phyloP scores from a whole-genome alignment of 2,797 vertebrate species.

The Syngnathus acus region DNA sequence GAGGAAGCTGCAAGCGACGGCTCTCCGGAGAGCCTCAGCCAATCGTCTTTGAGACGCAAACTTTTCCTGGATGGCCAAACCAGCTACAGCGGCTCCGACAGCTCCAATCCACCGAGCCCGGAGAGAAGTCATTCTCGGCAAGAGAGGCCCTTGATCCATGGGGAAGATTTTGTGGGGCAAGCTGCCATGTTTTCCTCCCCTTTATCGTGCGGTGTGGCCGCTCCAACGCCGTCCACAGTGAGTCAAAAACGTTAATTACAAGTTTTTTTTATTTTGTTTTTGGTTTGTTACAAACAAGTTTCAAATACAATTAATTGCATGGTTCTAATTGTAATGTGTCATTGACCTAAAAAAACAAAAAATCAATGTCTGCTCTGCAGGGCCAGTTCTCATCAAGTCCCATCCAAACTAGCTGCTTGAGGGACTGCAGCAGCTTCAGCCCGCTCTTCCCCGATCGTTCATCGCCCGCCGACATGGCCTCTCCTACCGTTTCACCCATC shows the following conservation, averaged over 20 bases:
- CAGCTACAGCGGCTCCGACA: slow-evolving; percentile 74
- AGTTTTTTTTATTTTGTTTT: neutral
- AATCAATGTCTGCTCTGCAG: slow-evolving; percentile 47
- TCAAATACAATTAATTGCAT: no score
- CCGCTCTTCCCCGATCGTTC: slow-evolving; percentile 75
- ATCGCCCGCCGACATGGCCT: slow-evolving; percentile 63
- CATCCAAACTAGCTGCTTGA: slow-evolving; percentile 76
- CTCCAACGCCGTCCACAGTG: slow-evolving; percentile 80
- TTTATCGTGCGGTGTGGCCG: slow-evolving; percentile 63
- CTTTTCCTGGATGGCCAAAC: slow-evolving; percentile 88
- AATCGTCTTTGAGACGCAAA: slow-evolving; percentile 90
- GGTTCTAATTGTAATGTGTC: no score
- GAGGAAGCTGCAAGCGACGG: slow-evolving; percentile 78
- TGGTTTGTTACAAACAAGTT: neutral
- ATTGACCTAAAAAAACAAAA: no score
- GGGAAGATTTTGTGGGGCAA: slow-evolving; percentile 43
- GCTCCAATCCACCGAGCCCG: slow-evolving; percentile 77
- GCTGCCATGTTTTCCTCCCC: slow-evolving; percentile 75
- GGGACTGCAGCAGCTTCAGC: slow-evolving; percentile 79
- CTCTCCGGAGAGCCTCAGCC: slow-evolving; percentile 90
- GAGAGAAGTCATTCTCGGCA: slow-evolving; percentile 46
- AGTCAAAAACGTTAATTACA: slow-evolving; percentile 24
- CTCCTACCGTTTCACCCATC: slow-evolving; percentile 86
- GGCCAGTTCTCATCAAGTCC: slow-evolving; percentile 96
- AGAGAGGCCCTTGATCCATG: slow-evolving; percentile 22